These are phyloP conservation scores for Bombus turneri DNA, from an alignment of 1,140 invertebrate species.

Conservation along the genomic window DNA sequence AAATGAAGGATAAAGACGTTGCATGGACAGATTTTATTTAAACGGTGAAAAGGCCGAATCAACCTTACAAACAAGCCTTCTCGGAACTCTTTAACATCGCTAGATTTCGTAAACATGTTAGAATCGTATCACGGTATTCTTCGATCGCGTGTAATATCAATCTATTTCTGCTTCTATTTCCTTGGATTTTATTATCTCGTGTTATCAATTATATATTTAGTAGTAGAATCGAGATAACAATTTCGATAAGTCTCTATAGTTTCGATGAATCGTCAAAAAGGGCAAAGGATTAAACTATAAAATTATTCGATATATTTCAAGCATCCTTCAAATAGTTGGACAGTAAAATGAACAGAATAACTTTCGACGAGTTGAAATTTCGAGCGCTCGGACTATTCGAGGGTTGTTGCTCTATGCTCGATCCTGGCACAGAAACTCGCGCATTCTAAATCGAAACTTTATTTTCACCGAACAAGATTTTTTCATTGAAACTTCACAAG, in stretches of 20 bases:
- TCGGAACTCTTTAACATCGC: not conserved
- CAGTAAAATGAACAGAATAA: slow-evolving; percentile 3
- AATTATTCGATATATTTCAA: slow-evolving; percentile 7
- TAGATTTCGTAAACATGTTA: not conserved
- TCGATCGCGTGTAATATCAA: not conserved
- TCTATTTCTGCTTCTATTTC: too few relatives aligned
- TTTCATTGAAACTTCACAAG: not conserved
- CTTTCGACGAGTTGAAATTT: slow-evolving; percentile 21
- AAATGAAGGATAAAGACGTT: slow-evolving; percentile 5
- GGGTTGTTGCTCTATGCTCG: not conserved
- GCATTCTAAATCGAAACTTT: slow-evolving; percentile 16
- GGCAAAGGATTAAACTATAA: not conserved
- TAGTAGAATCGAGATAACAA: not conserved
- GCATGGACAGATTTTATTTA: not conserved
- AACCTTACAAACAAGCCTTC: not conserved
- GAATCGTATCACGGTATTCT: not conserved
- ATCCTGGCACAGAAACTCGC: slow-evolving; percentile 1
- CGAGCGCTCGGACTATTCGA: slow-evolving; percentile 2
- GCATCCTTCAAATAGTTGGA: slow-evolving; percentile 12
- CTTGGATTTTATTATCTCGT: not conserved
- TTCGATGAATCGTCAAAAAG: not conserved
- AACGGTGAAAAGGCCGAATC: slow-evolving; percentile 11
- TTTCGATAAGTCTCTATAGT: not conserved
- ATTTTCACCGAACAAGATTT: not conserved
- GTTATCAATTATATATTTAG: not conserved